phyloP scores from a whole-genome alignment of 2,888 invertebrate species.

The Andrena trimmerana region DNA sequence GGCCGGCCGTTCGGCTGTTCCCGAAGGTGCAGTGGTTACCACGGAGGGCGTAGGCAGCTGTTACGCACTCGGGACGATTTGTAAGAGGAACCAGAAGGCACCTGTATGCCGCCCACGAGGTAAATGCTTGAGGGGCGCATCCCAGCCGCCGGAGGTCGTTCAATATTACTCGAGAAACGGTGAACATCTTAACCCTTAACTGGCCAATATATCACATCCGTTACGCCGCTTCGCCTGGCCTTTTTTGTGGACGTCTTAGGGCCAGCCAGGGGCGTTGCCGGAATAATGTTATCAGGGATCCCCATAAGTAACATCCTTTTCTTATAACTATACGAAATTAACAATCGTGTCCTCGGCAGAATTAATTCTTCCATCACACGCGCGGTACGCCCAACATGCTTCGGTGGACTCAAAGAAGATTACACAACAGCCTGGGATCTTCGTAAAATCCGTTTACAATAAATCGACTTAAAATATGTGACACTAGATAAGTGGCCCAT shows the following conservation, averaged over 20 bases:
- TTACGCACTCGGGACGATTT: constrained; percentile 51
- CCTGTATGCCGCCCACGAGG: constrained; percentile 71
- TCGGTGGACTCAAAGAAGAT: background rate
- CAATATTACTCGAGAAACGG: constrained; percentile 61
- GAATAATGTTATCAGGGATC: constrained; percentile 35
- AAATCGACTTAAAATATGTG: background rate
- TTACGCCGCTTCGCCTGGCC: constrained; percentile 21
- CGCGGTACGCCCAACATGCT: background rate
- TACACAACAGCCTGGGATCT: background rate
- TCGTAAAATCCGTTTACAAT: background rate
- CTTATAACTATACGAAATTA: constrained; percentile 13
- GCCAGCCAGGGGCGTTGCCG: constrained; percentile 19
- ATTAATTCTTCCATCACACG: background rate
- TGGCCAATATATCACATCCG: constrained; percentile 42
- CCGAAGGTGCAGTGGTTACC: constrained; percentile 56
- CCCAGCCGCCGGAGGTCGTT: constrained; percentile 49
- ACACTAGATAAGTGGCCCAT: background rate
- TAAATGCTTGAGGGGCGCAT: constrained; percentile 40
- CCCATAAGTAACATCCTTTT: constrained; percentile 13
- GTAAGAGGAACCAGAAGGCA: constrained; percentile 66
- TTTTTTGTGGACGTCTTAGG: background rate
- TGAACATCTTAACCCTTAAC: constrained; percentile 70
- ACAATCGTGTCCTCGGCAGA: constrained; percentile 4
- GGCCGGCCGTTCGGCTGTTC: constrained; percentile 51
- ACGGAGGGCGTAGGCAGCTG: constrained; percentile 61